A percentile compares a stretch with the other conserved stretches of the same genome.
Evolutionary conservation across 2,797 vertebrate species (phyloP).

Genomic region (Cynopterus sphinx): DNA sequence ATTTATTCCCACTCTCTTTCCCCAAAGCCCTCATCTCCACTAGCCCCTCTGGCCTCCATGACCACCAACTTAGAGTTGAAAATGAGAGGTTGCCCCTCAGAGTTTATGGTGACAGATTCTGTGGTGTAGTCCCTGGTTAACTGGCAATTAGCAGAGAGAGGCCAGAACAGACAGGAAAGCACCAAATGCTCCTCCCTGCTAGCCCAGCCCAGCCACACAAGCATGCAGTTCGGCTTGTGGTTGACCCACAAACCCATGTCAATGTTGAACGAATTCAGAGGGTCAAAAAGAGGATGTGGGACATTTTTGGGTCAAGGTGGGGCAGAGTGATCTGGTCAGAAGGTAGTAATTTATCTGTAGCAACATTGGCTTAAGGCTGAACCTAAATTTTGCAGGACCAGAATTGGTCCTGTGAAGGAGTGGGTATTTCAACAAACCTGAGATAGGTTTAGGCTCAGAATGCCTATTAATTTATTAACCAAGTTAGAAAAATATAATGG

Average conservation of each 20-base stretch:
- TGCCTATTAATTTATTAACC: background rate
- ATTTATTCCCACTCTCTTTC: fast-evolving
- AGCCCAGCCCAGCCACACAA: too few species aligned
- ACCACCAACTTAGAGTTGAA: background rate
- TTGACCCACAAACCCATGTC: background rate
- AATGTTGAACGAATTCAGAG: background rate
- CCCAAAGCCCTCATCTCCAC: background rate
- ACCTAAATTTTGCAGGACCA: background rate
- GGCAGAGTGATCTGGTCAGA: background rate
- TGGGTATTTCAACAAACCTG: background rate
- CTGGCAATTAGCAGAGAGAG: background rate
- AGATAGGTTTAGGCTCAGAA: background rate
- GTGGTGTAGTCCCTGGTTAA: background rate
- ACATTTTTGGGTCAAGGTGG: fast-evolving
- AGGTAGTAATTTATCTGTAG: background rate
- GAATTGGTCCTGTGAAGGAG: background rate
- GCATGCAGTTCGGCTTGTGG: fast-evolving
- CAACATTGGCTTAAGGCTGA: background rate
- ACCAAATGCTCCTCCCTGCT: fast-evolving
- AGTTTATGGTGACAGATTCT: background rate
- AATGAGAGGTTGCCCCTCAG: background rate
- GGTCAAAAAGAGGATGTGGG: background rate
- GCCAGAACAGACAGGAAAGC: too few species aligned
- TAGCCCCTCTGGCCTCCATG: too few species aligned
- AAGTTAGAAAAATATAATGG: background rate